Evolutionary conservation across 1,140 invertebrate genomes (phyloP), one percentile per base, ranked within the genome.

Genomic region (Lasioglossum baleicum): DNA sequence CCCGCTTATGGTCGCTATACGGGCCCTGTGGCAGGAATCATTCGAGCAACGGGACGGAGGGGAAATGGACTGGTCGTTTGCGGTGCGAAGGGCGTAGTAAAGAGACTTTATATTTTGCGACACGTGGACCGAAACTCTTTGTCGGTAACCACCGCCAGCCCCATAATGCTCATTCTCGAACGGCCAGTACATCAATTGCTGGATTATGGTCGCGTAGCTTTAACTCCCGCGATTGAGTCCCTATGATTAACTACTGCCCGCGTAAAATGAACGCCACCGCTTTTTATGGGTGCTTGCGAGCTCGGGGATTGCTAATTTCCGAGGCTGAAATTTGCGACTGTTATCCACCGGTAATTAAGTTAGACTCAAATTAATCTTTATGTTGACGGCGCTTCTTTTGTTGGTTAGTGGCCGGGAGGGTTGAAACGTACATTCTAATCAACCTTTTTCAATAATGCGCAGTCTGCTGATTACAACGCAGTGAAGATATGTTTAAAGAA

Each of bases 71-170:
- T 20, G 56, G 56, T n/a, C 56, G 56, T 58, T 58, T n/a, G 56
- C 56, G 56, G 20, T 20, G 56, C 56, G 56, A 58, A 58, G 56
- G 56, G 17, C 56, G 56, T 58, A 58, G 56, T 58, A 58, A 58
- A 58, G 56, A n/a, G 56, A 58, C 56, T 58, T 58, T 58, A 58
- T 58, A 58, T 58, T 58, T 58, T 20, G 56, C n/a, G 56, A n/a
- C 56, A 58, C 56, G 56, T 58, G 56, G 56, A 58, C 20, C n/a
- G 56, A n/a, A 58, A 58, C 56, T 58, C 20, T 58, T 58, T 58
- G 56, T n/a, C 56, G 56, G 56, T 58, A 7, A n/a, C 56, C n/a
- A n/a, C 56, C 56, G 56, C 7, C n/a, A 5, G 56, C n/a, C 51
- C 17, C 7, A 20, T n/a, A n/a, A 58, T 58, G 56, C 7, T 58